Base-by-base conservation (phyloP, 2,888 invertebrate species). In the Polydrusus cervinus region DNA sequence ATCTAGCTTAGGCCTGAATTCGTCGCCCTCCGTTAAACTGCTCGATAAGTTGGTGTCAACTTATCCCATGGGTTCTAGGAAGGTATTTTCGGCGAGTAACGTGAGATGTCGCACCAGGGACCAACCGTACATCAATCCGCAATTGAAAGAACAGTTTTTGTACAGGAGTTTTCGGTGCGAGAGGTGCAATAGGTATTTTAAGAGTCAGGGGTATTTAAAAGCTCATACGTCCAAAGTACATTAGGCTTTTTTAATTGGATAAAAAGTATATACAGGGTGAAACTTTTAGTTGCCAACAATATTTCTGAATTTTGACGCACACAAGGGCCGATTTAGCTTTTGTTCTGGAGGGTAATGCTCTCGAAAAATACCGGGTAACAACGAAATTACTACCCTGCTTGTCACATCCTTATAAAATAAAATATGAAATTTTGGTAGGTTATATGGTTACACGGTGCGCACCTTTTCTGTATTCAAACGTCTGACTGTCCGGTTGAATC, bases 141-240 rank as follows among this genome's bases (percentile, higher is more conserved):
- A 83, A 66, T 80, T 87, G 65, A 84, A 84, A 78, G 83, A 87
- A 75, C 87, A 87, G 75, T 87, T 87, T 80, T 81, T 84, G 74
- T 82, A 81, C 70, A 83, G 85, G 72, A 86, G 85, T 82, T 87
- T 87, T 79, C 85, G 83, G 76, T 87, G 87, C 79, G 82, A 83
- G 43, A 84, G 82, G 75, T 87, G 87, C 78, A 86, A 84, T 77
- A 82, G 87, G 71, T 83, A 85, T 71, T 87, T 87, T 80, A 87
- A 87, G 81, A 87, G 86, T 81, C 87, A 84, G 25, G 87, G 87
- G 9, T 87, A 87, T 80, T 80, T 87, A 60, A 87, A 86, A 78
- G 86, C 87, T 34, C 87, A 87, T 79, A 82, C 84, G 74, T 85
- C 85, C 60, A 87, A 87, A 81, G 84, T 87, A 75, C 87, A 87